Conservation (phyloP, 2,113 vertebrate species). For the Marmota flaviventris region DNA sequence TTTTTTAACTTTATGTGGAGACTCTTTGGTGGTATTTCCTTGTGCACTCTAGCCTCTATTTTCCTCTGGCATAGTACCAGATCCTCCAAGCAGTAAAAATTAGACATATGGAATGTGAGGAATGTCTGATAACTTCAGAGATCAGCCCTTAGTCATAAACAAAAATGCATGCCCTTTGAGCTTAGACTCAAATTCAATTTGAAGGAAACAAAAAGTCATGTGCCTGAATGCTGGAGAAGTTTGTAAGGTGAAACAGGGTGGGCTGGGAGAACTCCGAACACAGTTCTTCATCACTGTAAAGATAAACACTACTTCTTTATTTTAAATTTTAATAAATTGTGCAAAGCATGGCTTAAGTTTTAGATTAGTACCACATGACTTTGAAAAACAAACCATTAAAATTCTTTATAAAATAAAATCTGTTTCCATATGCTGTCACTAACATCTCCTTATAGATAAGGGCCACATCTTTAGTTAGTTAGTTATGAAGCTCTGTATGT, state of each 20-base stretch:
- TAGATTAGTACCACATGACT: not conserved
- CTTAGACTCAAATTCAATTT: constrained; percentile 75
- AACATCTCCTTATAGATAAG: not conserved
- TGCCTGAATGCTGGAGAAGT: not conserved
- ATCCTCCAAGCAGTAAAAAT: constrained; percentile 84
- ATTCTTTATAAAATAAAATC: not conserved
- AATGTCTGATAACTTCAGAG: constrained; percentile 89
- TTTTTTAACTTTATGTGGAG: constrained; percentile 1
- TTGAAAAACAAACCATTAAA: not conserved
- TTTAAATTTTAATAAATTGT: not conserved
- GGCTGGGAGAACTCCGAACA: constrained; percentile 11
- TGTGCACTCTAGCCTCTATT: constrained; percentile 63
- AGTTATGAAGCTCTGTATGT: not conserved
- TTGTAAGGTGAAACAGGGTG: not conserved
- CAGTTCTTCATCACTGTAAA: not conserved
- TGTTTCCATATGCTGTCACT: not conserved
- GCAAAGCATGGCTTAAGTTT: not conserved
- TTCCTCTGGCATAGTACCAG: constrained; percentile 74
- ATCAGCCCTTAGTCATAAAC: constrained; percentile 87
- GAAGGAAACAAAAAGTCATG: constrained; percentile 80
- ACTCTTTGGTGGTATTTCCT: not conserved
- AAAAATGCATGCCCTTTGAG: constrained; percentile 86
- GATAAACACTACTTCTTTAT: not conserved
- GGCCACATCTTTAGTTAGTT: not conserved
- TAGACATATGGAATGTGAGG: constrained; percentile 90